phyloP scores from a whole-genome alignment of 2,797 vertebrate genomes.

The Xyrichtys novacula region DNA sequence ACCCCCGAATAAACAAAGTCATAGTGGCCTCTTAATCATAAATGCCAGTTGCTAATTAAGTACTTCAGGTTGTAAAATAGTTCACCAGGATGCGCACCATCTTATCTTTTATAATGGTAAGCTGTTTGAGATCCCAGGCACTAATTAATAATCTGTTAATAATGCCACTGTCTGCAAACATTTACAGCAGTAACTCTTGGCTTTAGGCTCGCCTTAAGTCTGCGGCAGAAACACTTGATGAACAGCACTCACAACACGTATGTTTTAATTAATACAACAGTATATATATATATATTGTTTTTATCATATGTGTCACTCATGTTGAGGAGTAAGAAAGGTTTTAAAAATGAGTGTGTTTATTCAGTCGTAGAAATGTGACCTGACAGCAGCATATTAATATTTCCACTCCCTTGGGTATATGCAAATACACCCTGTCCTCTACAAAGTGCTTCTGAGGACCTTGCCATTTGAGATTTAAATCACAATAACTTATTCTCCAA shows the following conservation, averaged over 20 bases:
- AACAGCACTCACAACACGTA: neutral
- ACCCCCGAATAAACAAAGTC: neutral
- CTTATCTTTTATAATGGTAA: constrained; percentile 12
- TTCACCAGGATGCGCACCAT: constrained; percentile 4
- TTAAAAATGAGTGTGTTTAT: constrained; percentile 65
- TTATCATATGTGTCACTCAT: constrained; percentile 9
- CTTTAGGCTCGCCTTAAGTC: neutral
- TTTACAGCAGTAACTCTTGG: neutral
- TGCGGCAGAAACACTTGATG: neutral
- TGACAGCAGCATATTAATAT: constrained; percentile 76
- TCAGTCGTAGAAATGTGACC: constrained; percentile 64
- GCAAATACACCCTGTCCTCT: constrained; percentile 74
- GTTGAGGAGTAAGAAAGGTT: constrained; percentile 41
- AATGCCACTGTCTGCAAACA: neutral
- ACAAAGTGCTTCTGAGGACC: constrained; percentile 65
- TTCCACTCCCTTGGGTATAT: constrained; percentile 68
- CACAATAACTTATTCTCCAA: constrained; percentile 59
- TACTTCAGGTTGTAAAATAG: constrained; percentile 1
- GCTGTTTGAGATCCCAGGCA: constrained; percentile 4
- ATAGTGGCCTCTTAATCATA: constrained; percentile 4
- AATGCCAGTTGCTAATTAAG: neutral
- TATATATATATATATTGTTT: too few relatives aligned
- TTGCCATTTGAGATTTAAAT: constrained; percentile 60
- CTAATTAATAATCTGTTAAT: too few relatives aligned
- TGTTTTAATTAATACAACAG: neutral